Evolutionary conservation across 2,888 invertebrate genomes (phyloP).

Genomic region (Cremastobaeus sp.): DNA sequence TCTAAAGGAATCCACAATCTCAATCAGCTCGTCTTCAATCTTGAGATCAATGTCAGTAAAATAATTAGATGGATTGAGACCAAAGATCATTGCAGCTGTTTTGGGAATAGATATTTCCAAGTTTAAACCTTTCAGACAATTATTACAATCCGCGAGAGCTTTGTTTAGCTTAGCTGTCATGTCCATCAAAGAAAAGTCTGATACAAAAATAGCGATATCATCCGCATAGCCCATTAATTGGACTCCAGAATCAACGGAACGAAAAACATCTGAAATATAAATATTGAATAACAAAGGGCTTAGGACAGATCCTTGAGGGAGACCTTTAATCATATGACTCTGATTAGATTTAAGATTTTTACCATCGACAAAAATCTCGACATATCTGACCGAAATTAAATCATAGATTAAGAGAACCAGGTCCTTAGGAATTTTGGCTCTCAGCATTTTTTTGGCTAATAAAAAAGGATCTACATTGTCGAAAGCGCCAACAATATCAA

Average conservation of each 20-base stretch:
- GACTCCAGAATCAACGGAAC: neutral
- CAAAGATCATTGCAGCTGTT: neutral
- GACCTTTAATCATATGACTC: neutral
- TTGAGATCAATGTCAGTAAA: neutral
- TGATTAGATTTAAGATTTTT: neutral
- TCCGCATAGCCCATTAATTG: neutral
- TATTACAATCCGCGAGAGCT: neutral
- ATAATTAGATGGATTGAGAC: neutral
- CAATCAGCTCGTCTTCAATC: neutral
- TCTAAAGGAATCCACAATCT: neutral
- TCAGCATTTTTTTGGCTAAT: neutral
- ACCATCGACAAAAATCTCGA: neutral
- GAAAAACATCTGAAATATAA: neutral
- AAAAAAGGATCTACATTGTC: conserved; percentile 2
- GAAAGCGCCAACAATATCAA: conserved; percentile 1
- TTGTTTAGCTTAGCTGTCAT: neutral
- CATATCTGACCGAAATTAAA: neutral
- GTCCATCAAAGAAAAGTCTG: too few relatives aligned
- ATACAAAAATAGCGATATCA: conserved; percentile 1
- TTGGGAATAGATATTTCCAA: neutral
- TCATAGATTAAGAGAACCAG: neutral
- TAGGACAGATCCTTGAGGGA: conserved; percentile 3
- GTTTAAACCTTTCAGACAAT: neutral
- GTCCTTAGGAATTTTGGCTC: neutral
- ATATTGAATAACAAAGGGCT: neutral